phyloP scores from a whole-genome alignment of 2,113 vertebrate species.

The Thamnophis sirtalis region DNA sequence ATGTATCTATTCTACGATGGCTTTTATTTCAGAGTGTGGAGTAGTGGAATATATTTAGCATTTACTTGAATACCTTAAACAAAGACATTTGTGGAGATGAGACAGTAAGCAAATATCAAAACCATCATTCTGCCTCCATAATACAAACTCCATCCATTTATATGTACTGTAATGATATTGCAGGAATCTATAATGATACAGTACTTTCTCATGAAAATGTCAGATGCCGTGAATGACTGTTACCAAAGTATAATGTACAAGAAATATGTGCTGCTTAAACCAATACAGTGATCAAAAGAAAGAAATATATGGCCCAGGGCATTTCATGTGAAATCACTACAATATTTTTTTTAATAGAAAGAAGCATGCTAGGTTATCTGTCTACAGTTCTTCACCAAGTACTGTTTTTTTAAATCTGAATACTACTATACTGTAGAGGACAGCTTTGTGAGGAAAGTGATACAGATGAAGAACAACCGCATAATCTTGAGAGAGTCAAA shows the following conservation, averaged over 20 bases:
- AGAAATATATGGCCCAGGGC: not conserved
- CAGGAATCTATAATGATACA: not conserved
- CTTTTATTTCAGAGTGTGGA: not conserved
- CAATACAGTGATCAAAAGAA: not conserved
- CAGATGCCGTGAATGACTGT: not conserved
- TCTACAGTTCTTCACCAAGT: not conserved
- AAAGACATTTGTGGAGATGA: not conserved
- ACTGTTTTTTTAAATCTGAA: not conserved
- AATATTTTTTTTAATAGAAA: not conserved
- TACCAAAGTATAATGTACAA: not conserved
- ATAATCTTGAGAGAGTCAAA: constrained; percentile 26
- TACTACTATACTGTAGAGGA: no score
- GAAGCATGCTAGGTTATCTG: not conserved
- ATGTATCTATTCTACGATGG: not conserved
- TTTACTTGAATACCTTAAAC: not conserved
- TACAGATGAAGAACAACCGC: not conserved
- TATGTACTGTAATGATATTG: not conserved
- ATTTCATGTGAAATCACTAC: not conserved
- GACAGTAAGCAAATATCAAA: not conserved
- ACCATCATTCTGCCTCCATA: not conserved
- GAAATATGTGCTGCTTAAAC: not conserved
- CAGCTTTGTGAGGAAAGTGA: not conserved
- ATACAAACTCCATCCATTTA: not conserved
- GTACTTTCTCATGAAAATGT: not conserved
- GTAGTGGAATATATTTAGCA: not conserved